Evolutionary conservation across 1,140 invertebrate species (phyloP), one percentile per base, ranked within the genome.

Genomic region (Dinoponera quadriceps): DNA sequence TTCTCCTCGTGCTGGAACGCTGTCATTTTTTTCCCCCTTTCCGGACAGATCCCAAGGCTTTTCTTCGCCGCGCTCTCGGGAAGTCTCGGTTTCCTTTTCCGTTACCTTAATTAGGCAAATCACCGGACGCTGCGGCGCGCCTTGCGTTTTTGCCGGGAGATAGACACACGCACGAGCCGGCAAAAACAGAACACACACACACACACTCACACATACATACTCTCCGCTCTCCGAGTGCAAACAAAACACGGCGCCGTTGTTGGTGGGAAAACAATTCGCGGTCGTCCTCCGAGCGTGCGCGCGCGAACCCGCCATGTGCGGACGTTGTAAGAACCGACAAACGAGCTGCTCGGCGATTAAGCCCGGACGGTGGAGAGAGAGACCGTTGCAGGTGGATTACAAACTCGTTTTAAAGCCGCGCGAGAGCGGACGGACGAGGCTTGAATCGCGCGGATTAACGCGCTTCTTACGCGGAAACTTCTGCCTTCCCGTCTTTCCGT

Each of bases 341-440:
- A 65, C 20, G 74, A 68, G 25, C 72, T 49, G 59, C 22, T 5
- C 29, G 74, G 68, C 62, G 13, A 27, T 25, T 78, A 78, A 78
- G 63, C 75, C 33, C n/a, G 18, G 29, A 5, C 5, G 48, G 22
- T 14, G 20, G 38, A 44, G 38, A 44, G 38, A 44, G 33, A 33
- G 33, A 7, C 9, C 22, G 29, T 78, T 20, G 51, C 51, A 80
- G 75, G 75, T 80, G 51, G 65, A 71, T 80, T 69, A 59, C 33
- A 51, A 57, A 69, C 51, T 80, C 54, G 33, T 80, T 80, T 71
- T 59, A 80, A 54, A 66, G 38, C n/a, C 27, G 11, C 60, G 33
- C 14, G n/a, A 1, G 29, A 22, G 51, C 22, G 33, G 25, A 55
- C 18, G n/a, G 7, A 14, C 27, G 14, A 11, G 25, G 33, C 25